phyloP scores from a whole-genome alignment of 2,113 vertebrate genomes.

The Paracanthobrama guichenoti region DNA sequence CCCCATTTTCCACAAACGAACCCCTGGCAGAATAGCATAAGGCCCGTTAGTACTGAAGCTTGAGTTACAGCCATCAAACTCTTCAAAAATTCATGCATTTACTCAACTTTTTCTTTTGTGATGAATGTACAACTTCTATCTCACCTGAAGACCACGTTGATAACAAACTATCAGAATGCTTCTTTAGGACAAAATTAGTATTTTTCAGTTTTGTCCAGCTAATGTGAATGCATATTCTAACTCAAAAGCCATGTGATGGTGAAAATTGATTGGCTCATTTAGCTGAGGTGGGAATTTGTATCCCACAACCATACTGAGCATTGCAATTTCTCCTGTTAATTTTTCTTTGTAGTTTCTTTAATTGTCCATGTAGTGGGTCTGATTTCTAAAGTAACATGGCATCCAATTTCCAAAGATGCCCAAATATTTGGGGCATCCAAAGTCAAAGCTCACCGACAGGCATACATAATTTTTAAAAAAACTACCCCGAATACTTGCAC shows the following conservation, averaged over 20 bases:
- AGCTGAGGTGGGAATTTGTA: not conserved
- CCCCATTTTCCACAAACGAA: slow-evolving; percentile 31
- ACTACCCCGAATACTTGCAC: not conserved
- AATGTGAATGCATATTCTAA: not conserved
- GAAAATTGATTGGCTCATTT: not conserved
- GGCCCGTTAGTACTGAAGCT: not conserved
- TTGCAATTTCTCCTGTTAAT: not conserved
- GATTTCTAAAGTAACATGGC: too few species aligned
- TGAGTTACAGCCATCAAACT: not conserved
- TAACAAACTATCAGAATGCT: too few species aligned
- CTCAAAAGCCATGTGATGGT: not conserved
- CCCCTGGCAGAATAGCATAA: slow-evolving; percentile 10
- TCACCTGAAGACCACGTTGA: too few species aligned
- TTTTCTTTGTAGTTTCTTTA: too few species aligned
- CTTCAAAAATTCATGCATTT: too few species aligned
- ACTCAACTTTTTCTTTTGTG: too few species aligned
- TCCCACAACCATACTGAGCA: too few species aligned
- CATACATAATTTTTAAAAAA: not conserved
- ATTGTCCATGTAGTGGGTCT: too few species aligned
- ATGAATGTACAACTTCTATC: too few species aligned
- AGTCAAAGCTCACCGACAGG: not conserved
- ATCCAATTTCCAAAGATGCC: too few species aligned
- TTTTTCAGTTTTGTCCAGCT: not conserved
- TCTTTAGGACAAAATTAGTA: not conserved
- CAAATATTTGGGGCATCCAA: not conserved